Evolutionary conservation across 2,113 vertebrate species (phyloP), one percentile per base, ranked within the genome.

Genomic region (Kryptolebias marmoratus): DNA sequence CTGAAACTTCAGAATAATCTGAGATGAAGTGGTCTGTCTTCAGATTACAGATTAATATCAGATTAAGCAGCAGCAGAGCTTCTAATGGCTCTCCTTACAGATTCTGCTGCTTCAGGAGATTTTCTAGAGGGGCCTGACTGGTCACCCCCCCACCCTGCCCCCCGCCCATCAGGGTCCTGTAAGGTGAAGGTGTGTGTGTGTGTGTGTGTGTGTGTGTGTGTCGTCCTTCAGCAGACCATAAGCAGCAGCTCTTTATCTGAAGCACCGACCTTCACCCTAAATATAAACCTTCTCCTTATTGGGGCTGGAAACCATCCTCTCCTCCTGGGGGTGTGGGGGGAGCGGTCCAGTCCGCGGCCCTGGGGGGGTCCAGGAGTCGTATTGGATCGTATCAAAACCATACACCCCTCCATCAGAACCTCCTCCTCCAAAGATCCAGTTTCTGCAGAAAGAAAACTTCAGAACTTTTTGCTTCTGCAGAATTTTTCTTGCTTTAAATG

Each of bases 241-340:
- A 59, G 53, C 45, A 30, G 76, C 52, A 71, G 42, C 53, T 39
- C 61, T 72, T 68, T 64, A 52, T 54, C 66, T 72, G 57, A 63
- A 47, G 61, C 71, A 71, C 77, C 71, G 45, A 48, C 65, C 71
- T 66, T 83, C 16, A 68, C 81, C 71, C 86, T 90, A 90, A 84
- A 88, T 90, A 87, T 88, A 88, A 88, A 82, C 80, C 69, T 42
- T 64, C 45, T 80, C 88, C 88, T 82, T 85, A 84, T 79, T 73
- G 64, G 88, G 88, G 78, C 66, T 87, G 86, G 87, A 90, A 90
- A 88, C 50, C 52, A 12, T 32, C 50, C 12, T 56, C 52, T 39
- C 65, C 71, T 22, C 30, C 1, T 32, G 54, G 28, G 59, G 62
- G 22, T 22, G 22, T 22, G 22, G 36, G 11, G 64, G 28, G 44